Evolutionary conservation across 2,888 invertebrate genomes (phyloP).

Genomic region (Achlya flavicornis): DNA sequence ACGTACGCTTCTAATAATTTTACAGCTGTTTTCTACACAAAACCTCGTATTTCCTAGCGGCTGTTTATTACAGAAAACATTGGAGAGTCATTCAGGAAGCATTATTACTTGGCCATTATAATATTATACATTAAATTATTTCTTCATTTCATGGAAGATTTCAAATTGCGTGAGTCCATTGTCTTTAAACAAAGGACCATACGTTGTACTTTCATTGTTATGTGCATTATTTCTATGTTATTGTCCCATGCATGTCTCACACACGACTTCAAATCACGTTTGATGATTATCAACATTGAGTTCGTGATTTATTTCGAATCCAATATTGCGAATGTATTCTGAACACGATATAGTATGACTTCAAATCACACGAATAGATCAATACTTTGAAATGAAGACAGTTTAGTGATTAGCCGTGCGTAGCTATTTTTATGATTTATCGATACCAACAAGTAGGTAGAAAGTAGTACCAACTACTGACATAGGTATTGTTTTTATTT

Average conservation of each 20-base stretch:
- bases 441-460: too few relatives aligned
- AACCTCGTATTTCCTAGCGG: not conserved
- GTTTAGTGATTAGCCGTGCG: too few relatives aligned
- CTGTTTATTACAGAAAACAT: not conserved
- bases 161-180: conserved; percentile 36
- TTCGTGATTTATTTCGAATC: conserved; percentile 3
- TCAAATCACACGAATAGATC: too few relatives aligned
- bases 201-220: conserved; percentile 18
- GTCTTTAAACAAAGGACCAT: conserved; percentile 55
- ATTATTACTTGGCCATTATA: not conserved
- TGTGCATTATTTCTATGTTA: conserved; percentile 5
- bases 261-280: conserved; percentile 6
- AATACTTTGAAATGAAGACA: too few relatives aligned
- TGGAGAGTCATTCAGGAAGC: not conserved
- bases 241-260: not conserved
- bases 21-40: not conserved
- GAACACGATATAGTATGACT: not conserved
- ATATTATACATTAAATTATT: conserved; percentile 15
- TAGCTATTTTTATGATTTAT: too few relatives aligned
- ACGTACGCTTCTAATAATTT: not conserved
- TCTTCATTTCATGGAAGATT: conserved; percentile 11
- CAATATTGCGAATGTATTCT: not conserved
- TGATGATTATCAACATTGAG: not conserved
- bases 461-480: too few relatives aligned
- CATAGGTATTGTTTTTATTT: too few relatives aligned